phyloP scores from a whole-genome alignment of 2,888 invertebrate genomes.

The Cephus pygmeus region DNA sequence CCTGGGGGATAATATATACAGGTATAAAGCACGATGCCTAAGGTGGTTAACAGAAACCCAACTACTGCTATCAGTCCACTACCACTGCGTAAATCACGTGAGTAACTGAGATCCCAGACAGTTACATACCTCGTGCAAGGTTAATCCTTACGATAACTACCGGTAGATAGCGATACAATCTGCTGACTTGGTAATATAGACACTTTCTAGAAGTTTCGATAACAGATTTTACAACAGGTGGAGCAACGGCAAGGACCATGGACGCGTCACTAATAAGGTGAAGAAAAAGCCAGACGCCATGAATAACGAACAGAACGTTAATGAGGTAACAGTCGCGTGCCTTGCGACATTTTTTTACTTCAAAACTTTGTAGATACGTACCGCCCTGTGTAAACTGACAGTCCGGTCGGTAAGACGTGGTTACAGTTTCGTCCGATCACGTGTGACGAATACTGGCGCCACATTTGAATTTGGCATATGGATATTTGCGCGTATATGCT shows the following conservation, averaged over 20 bases:
- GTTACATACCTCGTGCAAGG: neutral
- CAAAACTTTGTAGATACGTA: neutral
- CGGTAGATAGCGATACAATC: neutral
- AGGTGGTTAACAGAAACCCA: neutral
- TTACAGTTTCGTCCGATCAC: neutral
- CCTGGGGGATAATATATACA: neutral
- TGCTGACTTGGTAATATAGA: neutral
- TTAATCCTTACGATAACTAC: neutral
- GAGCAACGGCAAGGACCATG: neutral
- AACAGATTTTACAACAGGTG: neutral
- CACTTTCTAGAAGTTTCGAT: neutral
- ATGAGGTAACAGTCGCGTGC: neutral
- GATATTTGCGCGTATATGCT: neutral
- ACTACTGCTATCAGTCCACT: neutral
- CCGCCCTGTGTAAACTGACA: neutral
- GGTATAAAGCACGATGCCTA: neutral
- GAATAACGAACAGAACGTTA: neutral
- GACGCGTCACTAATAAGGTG: neutral
- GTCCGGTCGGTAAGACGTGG: neutral
- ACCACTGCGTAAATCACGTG: neutral
- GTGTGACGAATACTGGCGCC: too few species aligned
- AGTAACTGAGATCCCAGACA: neutral
- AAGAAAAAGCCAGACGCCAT: neutral
- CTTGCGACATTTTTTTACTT: neutral
- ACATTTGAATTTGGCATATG: neutral